Conservation (phyloP, 2,113 vertebrate genomes). For the Megaceryle torquata region DNA sequence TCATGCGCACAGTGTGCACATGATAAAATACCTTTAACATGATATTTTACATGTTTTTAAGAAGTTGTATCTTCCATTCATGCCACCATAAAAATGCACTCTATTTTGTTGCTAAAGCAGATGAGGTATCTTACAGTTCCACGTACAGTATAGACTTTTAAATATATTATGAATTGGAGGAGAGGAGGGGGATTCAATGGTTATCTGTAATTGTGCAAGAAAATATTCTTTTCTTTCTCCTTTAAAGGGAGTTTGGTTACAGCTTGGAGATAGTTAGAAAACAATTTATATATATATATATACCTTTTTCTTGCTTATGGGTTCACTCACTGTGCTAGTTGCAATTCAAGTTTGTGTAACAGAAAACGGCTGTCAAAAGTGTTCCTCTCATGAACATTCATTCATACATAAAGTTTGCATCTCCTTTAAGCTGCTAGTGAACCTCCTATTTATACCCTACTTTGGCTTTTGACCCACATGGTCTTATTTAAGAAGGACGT, state of each 20-base stretch:
- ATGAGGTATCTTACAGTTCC: background rate
- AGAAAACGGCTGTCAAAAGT: background rate
- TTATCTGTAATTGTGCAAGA: background rate
- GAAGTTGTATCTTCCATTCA: background rate
- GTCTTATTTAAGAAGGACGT: background rate
- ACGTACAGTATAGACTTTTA: background rate
- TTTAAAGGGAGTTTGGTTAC: background rate
- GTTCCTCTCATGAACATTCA: background rate
- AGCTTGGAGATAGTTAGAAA: background rate
- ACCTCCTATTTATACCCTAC: background rate
- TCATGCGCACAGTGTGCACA: background rate
- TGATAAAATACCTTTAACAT: background rate
- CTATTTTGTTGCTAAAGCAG: background rate
- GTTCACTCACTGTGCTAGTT: background rate
- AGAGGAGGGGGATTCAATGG: accelerated
- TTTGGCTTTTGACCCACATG: background rate
- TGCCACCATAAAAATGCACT: background rate
- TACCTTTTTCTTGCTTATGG: background rate
- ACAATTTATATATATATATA: background rate
- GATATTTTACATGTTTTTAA: background rate
- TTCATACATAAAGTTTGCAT: background rate
- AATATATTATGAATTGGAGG: background rate
- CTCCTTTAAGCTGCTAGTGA: background rate
- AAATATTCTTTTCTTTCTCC: background rate
- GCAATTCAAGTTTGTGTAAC: background rate